phyloP scores from a whole-genome alignment of 2,113 vertebrate species.

The Ifrita kowaldi region DNA sequence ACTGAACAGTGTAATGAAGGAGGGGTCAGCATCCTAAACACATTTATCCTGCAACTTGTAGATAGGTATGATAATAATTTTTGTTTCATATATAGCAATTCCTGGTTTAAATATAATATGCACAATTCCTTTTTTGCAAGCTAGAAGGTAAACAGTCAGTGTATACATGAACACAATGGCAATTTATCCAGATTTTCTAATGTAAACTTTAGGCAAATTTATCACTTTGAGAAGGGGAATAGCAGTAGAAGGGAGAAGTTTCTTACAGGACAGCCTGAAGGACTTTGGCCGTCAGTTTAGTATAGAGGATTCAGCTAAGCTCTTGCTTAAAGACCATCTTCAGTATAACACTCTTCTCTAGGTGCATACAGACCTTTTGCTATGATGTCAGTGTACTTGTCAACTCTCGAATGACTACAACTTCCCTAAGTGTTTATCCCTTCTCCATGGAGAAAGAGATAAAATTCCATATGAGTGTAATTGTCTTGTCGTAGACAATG shows the following conservation, averaged over 20 bases:
- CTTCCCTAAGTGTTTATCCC: neutral
- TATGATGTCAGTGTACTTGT: neutral
- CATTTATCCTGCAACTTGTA: neutral
- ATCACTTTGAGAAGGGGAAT: neutral
- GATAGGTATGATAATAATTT: neutral
- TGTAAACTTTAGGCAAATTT: neutral
- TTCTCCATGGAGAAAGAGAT: neutral
- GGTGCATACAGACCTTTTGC: neutral
- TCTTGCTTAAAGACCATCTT: neutral
- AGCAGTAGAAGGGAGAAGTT: neutral
- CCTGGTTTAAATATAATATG: neutral
- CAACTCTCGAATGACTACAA: neutral
- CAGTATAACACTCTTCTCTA: neutral
- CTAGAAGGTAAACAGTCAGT: neutral
- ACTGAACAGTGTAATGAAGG: neutral
- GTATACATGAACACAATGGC: rapidly evolving
- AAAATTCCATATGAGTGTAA: neutral
- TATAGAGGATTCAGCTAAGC: neutral
- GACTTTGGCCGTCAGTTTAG: neutral
- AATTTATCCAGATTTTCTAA: neutral
- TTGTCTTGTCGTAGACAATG: neutral
- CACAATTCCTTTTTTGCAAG: neutral
- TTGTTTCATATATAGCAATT: neutral
- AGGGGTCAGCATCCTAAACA: neutral
- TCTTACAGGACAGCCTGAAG: neutral